These are phyloP conservation scores for Sphaeridia pumilis DNA, from an alignment of 2,888 invertebrate species.

Conservation along the genomic window DNA sequence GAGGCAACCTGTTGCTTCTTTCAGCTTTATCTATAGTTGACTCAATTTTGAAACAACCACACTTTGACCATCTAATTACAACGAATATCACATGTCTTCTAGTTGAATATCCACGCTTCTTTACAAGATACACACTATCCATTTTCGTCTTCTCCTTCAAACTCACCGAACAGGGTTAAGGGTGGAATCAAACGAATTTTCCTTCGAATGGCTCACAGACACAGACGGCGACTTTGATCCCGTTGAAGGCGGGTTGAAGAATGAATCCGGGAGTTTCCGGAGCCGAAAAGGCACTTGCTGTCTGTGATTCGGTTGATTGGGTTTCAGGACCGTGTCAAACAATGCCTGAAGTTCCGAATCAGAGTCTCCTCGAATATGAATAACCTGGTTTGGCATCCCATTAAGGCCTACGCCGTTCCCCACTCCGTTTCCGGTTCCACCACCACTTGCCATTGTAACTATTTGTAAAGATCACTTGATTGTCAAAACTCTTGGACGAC, in stretches of 20 bases:
- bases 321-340: slow-evolving; percentile 89
- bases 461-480: too few relatives aligned
- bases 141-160: too few relatives aligned
- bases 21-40: too few relatives aligned
- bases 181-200: slow-evolving; percentile 78
- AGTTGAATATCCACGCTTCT: too few relatives aligned
- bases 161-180: slow-evolving; percentile 29
- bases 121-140: too few relatives aligned
- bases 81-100: too few relatives aligned
- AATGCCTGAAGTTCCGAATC: slow-evolving; percentile 90
- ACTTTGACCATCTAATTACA: too few relatives aligned
- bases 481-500: too few relatives aligned
- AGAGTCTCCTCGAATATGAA: slow-evolving; percentile 88
- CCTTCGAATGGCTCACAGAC: slow-evolving; percentile 72
- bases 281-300: slow-evolving; percentile 87
- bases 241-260: slow-evolving; percentile 91
- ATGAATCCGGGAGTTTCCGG: slow-evolving; percentile 92
- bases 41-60: too few relatives aligned
- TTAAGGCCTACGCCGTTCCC: background rate
- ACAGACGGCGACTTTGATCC: slow-evolving; percentile 71
- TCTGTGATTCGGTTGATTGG: slow-evolving; percentile 68
- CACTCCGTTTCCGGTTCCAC: background rate
- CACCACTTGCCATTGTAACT: background rate
- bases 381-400: slow-evolving; percentile 42
- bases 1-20: too few relatives aligned